Base-by-base conservation (phyloP, 2,888 invertebrate species). In the Adelphocoris suturalis region DNA sequence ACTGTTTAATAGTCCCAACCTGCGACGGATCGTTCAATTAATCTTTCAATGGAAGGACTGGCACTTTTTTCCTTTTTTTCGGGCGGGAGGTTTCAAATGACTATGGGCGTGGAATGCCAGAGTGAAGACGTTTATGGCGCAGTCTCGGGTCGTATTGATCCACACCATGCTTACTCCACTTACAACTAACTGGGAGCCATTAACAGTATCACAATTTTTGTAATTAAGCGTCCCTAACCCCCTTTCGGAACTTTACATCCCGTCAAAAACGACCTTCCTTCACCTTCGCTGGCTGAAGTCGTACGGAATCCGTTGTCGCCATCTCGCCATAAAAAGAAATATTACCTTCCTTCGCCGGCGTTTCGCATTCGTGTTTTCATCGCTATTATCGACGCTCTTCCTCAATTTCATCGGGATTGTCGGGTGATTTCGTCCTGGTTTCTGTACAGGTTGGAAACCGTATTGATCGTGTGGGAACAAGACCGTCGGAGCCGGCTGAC, bases 111-210 rank as follows among this genome's bases (percentile, higher is more conserved):
- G 82, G 82, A 82, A 82, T 82, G 52, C 82, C 82, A 46, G 52
- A 52, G 82, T 82, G 52, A 48, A 82, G 82, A 27, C 82, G 19
- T 27, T 47, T 82, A 82, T 82, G 19, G 82, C 82, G 82, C 82
- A 82, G 82, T 82, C 82, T 82, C 82, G 14, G 82, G 14, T 82
- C 27, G 52, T 82, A 82, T 82, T 82, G 82, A 82, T 82, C 82
- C 82, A 52, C 16, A 82, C 82, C 82, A 82, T 82, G 82, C 82
- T 82, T 82, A 82, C 82, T 82, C 52, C 82, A 52, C 48, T 82
- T 82, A 82, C 82, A 52, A 82, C 82, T 82, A 82, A 82, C 82
- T 82, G 19, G 16, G 68, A 19, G 11, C 82, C 52, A 78, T 82
- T 23, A 82, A 82, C 16, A 82, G 47, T 82, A 27, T 52, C 14